These are phyloP conservation scores for Procambarus clarkii DNA, from an alignment of 1,140 invertebrate genomes.

Conservation along the genomic window DNA sequence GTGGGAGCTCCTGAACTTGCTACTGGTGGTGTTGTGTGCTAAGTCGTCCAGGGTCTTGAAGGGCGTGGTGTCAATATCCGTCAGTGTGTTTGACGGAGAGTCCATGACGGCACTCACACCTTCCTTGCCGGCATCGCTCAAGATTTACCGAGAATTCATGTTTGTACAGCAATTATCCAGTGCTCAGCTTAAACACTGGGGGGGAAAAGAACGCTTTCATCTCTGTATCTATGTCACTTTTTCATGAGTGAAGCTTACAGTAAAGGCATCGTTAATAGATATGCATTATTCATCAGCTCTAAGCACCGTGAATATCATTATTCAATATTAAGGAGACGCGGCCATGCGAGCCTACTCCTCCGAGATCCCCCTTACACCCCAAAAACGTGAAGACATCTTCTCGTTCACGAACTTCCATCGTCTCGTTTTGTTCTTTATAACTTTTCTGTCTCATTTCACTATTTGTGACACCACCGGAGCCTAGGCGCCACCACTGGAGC, in stretches of 20 bases:
- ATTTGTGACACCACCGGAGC: not conserved
- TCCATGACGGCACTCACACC: constrained; percentile 10
- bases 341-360: not conserved
- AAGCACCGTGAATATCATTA: not conserved
- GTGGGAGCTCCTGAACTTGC: not conserved
- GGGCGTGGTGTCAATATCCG: constrained; percentile 59
- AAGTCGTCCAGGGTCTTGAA: constrained; percentile 40
- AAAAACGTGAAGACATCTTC: not conserved
- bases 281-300: too few relatives aligned
- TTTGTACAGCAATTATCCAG: too few relatives aligned
- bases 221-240: too few relatives aligned
- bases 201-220: too few relatives aligned
- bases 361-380: not conserved
- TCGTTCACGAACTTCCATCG: too few relatives aligned
- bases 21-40: constrained; percentile 8
- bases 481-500: too few relatives aligned
- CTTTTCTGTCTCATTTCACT: not conserved
- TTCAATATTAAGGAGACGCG: not conserved
- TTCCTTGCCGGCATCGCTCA: not conserved
- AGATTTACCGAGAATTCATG: not conserved
- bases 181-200: too few relatives aligned
- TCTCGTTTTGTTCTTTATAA: not conserved
- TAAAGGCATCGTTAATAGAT: too few relatives aligned
- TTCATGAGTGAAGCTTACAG: too few relatives aligned
- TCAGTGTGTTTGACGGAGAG: not conserved